Base-by-base conservation (phyloP, 2,113 vertebrate species). In the Salvator merianae region DNA sequence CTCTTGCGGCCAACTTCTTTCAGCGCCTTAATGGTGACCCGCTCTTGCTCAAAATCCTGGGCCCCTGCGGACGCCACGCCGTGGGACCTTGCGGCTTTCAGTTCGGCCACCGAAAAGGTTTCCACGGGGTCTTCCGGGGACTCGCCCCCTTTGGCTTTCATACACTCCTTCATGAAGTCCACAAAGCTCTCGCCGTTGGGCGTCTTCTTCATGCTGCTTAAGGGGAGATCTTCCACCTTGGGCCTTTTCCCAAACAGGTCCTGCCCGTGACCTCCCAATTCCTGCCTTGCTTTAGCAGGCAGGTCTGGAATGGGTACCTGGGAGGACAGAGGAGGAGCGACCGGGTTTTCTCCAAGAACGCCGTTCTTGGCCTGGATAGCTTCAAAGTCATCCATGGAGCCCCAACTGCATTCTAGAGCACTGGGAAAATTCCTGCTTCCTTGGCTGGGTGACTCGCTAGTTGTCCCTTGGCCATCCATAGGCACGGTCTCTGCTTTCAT, bases 21-120 rank as follows among this genome's bases (percentile, higher is more conserved):
- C 40, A 97, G 95, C 63, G 97, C 97, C 92, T 77, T 95, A 88
- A 98, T 97, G 1, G 97, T 97, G 34, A 97, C 95, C 50, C 86
- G 88, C 47, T 98, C 97, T 83, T 98, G 96, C 77, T 98, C 97
- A 68, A 97, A 87, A 79, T 97, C 96, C 79, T 96, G 94, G 77
- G 94, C 89, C 65, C 85, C 87, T 3, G 83, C 84, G 53, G 66
- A 47, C 55, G 50, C 75, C 32, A 74, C 69, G 40, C 22, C 50
- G 69, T 83, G n/a, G 26, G 36, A 82, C 24, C 22, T 1, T 2
- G 75, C 68, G n/a, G 62, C 86, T 63, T 79, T 88, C 43, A 85
- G 73, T 65, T 78, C 70, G 36, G 70, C 77, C 88, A 88, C 92
- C 40, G 68, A 75, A 53, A 88, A 83, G 26, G 71, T 65, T 20